Conservation (phyloP, 1,140 invertebrate species). For the Atta cephalotes region DNA sequence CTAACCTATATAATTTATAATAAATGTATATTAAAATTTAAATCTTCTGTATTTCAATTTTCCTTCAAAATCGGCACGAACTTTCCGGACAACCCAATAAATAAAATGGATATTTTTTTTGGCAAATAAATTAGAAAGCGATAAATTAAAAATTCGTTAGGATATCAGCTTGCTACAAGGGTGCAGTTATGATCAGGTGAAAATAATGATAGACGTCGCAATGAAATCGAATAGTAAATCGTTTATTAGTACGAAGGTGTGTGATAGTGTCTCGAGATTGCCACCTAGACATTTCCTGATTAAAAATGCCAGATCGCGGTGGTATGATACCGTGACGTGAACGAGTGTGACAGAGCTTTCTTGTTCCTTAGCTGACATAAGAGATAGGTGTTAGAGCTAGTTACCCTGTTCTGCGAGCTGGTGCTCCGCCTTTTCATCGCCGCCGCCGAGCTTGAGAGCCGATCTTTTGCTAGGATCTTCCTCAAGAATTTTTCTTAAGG, state of each 20-base stretch:
- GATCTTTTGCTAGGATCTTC: slow-evolving; percentile 30
- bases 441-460: slow-evolving; percentile 28
- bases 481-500: background rate
- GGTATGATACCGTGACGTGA: slow-evolving; percentile 77
- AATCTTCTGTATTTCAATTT: too few relatives aligned
- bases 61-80: too few relatives aligned
- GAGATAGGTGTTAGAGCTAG: slow-evolving; percentile 83
- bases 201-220: slow-evolving; percentile 64
- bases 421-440: slow-evolving; percentile 75
- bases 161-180: background rate
- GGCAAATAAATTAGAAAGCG: background rate
- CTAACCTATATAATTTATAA: too few relatives aligned
- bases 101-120: background rate
- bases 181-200: background rate
- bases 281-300: slow-evolving; percentile 75
- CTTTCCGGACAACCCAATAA: background rate
- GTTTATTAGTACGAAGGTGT: slow-evolving; percentile 83
- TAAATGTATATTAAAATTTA: too few relatives aligned
- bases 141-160: background rate
- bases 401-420: slow-evolving; percentile 84
- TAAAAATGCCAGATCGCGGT: slow-evolving; percentile 70
- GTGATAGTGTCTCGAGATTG: slow-evolving; percentile 81
- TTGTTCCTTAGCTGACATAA: slow-evolving; percentile 78
- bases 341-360: slow-evolving; percentile 76
- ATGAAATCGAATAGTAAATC: slow-evolving; percentile 84